Evolutionary conservation across 1,140 invertebrate genomes (phyloP), one percentile per base, ranked within the genome.

Genomic region (Listronotus oregonensis): DNA sequence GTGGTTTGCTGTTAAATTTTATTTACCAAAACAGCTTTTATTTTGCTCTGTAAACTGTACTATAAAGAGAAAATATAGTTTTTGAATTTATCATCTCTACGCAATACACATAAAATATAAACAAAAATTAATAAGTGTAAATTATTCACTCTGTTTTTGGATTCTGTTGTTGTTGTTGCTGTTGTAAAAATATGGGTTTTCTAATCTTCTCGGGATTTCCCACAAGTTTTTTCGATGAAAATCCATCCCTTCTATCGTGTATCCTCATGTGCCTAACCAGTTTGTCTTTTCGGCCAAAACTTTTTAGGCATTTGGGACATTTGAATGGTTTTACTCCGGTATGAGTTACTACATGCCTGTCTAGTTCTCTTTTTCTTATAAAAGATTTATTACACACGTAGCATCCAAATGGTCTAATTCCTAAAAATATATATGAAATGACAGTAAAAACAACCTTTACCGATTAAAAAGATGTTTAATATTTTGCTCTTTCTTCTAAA

Each of bases 241-340:
- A 17, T 8, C 18, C 43, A 21, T 54, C 64, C n/a, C 64, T 21
- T n/a, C 64, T 14, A 56, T 85, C 85, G 67, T 85, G 85, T 66
- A 84, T 85, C 57, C 84, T 72, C 72, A 85, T 83, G 76, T 89
- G 87, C 15, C 86, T 81, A 15, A 86, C 82, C 60, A 89, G 74
- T 74, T 88, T 88, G 69, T 89, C 87, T 66, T 86, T 87, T 14
- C 84, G 81, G 27, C 82, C 85, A 70, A 89, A 89, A 58, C 83
- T 82, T 69, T 86, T 86, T 57, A 83, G 81, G 77, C 87, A 89
- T 52, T 82, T 80, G 51, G 76, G 81, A 73, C 87, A 89, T 34
- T 83, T 82, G 67, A 86, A 87, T 6, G 85, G 81, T 57, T 85
- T 84, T 75, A 85, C 79, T 3, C 82, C 85, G 52, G 85, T 82